Conservation (phyloP, 2,888 invertebrate genomes). For the Parnassius glacialis region DNA sequence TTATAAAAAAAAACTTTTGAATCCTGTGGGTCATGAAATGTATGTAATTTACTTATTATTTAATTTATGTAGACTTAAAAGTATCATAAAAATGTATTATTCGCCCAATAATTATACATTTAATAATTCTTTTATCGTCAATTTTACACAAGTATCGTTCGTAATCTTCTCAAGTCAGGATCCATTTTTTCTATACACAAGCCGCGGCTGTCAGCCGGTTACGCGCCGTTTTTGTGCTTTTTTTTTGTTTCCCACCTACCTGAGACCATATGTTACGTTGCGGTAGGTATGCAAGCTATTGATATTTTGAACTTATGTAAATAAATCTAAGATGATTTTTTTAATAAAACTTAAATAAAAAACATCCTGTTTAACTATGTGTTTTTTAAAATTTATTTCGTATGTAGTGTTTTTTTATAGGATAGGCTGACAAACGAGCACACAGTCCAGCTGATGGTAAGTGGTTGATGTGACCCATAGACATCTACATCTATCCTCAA, state of each 20-base stretch:
- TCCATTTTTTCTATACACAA: conserved; percentile 13
- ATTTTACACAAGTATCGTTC: conserved; percentile 8
- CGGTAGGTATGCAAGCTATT: conserved; percentile 17
- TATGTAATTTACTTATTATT: too few species aligned
- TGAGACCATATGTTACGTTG: conserved; percentile 41
- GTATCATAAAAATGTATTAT: too few species aligned
- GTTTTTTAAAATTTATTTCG: not conserved
- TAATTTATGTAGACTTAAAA: too few species aligned
- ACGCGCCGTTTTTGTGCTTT: conserved; percentile 34
- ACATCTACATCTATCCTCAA: too few species aligned
- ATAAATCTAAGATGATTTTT: conserved; percentile 10
- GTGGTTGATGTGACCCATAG: too few species aligned
- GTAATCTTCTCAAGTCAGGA: conserved; percentile 2
- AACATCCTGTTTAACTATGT: conserved; percentile 14
- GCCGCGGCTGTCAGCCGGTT: conserved; percentile 32
- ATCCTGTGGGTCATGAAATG: too few species aligned
- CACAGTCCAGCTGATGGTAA: too few species aligned
- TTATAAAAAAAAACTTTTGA: too few species aligned
- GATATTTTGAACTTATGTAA: conserved; percentile 16
- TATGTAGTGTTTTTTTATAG: too few species aligned
- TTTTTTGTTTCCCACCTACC: conserved; percentile 37
- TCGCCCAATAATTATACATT: too few species aligned
- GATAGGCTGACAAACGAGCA: too few species aligned
- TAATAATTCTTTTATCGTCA: too few species aligned
- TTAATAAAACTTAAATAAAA: conserved; percentile 1